Base-by-base conservation (phyloP, 2,888 invertebrate species). In the Tetanocera ferruginea region DNA sequence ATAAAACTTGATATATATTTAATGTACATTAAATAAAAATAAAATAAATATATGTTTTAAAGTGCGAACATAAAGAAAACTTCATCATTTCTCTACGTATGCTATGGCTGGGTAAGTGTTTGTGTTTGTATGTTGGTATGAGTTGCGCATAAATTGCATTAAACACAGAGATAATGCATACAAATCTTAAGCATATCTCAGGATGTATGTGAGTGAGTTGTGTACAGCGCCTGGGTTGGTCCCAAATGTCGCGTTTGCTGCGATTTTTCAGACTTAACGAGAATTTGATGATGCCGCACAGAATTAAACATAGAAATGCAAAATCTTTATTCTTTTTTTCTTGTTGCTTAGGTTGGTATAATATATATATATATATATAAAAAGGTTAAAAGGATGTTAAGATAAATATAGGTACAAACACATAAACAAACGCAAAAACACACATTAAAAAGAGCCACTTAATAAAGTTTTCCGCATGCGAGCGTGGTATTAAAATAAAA, bases 231-330 rank as follows among this genome's bases (percentile, higher is more conserved):
- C 11, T 17, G 31, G 55, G 34, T 17, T 23, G 52, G 25, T 75
- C 75, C 67, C 75, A n/a, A 14, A 31, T 67, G 31, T 51, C 74
- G 79, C 78, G 70, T 81, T 82, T 78, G 80, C 81, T 80, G 76
- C 71, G 78, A 81, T 80, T 84, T 82, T 79, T 78, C 69, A 79
- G 74, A 81, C 82, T 83, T 85, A 86, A 86, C 85, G 86, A 86
- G 85, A 82, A 83, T 85, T 85, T 85, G 84, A 85, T 85, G 86
- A 85, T 83, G 84, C 84, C 83, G 82, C 83, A 81, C 83, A 81
- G 83, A 83, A 82, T 83, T 83, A 82, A 83, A 80, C 76, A 81
- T 79, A 80, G 81, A 81, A 80, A 78, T 82, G 66, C 70, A 79
- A 67, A 62, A 19, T 31, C 34, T 23, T 31, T 75, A 19, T 67